These are phyloP conservation scores for Pocillopora verrucosa DNA, from an alignment of 64 coral and sea anemone genomes.

Conservation along the genomic window DNA sequence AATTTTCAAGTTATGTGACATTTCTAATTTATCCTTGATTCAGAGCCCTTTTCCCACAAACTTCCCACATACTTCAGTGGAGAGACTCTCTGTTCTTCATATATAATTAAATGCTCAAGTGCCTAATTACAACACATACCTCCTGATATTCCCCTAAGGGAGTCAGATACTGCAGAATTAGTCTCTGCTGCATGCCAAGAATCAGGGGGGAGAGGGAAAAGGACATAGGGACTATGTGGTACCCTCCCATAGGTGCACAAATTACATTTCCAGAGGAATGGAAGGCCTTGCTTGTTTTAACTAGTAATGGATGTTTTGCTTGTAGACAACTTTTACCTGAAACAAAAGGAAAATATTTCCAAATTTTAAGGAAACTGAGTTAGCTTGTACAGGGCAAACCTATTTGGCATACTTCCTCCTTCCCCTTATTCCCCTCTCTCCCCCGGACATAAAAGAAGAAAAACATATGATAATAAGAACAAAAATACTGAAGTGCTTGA, in stretches of 20 bases:
- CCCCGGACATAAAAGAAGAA: too few species aligned
- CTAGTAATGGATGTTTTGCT: neutral
- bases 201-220: constrained; percentile 65
- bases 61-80: too few species aligned
- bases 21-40: too few species aligned
- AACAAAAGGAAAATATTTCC: neutral
- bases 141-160: constrained; percentile 98
- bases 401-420: too few species aligned
- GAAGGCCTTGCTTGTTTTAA: neutral
- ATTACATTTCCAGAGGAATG: neutral
- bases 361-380: neutral
- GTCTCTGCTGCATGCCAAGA: constrained; percentile 79
- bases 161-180: constrained; percentile 88
- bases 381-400: neutral
- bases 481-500: too few species aligned
- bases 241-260: constrained; percentile 30
- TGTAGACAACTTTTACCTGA: constrained; percentile 8
- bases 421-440: too few species aligned
- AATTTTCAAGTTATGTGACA: too few species aligned
- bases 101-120: neutral
- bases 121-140: constrained; percentile 28
- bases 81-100: too few species aligned
- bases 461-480: too few species aligned
- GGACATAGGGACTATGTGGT: constrained; percentile 53
- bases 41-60: too few species aligned